These are phyloP conservation scores for Dicycla oo DNA, from an alignment of 2,888 invertebrate species.

Conservation along the genomic window DNA sequence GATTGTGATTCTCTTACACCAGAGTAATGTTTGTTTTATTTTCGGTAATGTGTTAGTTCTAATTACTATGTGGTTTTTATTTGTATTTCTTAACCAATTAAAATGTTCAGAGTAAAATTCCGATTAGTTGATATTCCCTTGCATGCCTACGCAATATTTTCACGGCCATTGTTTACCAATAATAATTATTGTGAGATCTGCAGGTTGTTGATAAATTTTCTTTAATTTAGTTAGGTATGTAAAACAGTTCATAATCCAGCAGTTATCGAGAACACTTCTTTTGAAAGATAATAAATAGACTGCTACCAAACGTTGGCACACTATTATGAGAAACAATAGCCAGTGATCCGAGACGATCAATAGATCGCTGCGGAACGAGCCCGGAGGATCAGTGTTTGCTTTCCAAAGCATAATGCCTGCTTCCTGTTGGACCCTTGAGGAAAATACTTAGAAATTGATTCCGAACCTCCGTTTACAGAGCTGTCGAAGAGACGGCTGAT, in stretches of 20 bases:
- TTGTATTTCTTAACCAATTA: neutral
- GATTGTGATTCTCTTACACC: neutral
- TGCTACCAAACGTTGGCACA: constrained; percentile 12
- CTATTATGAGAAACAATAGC: constrained; percentile 53
- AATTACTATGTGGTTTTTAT: neutral
- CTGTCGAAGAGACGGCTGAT: constrained; percentile 80
- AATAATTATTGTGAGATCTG: neutral
- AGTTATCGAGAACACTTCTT: neutral
- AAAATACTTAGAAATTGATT: constrained; percentile 80
- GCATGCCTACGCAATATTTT: neutral
- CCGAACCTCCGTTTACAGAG: constrained; percentile 80
- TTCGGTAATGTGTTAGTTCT: neutral
- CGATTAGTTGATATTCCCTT: constrained; percentile 1
- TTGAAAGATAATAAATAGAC: constrained; percentile 18
- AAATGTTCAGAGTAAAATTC: neutral
- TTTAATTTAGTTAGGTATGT: neutral
- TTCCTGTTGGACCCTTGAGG: constrained; percentile 68
- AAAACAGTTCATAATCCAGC: neutral
- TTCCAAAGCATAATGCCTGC: constrained; percentile 66
- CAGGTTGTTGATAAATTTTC: neutral
- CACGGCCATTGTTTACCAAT: neutral
- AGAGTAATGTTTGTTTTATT: neutral
- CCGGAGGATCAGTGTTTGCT: constrained; percentile 65
- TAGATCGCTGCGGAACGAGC: constrained; percentile 46
- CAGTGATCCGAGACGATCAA: constrained; percentile 42